Conservation (phyloP, 2,888 invertebrate genomes). For the Temnothorax rugatulus region DNA sequence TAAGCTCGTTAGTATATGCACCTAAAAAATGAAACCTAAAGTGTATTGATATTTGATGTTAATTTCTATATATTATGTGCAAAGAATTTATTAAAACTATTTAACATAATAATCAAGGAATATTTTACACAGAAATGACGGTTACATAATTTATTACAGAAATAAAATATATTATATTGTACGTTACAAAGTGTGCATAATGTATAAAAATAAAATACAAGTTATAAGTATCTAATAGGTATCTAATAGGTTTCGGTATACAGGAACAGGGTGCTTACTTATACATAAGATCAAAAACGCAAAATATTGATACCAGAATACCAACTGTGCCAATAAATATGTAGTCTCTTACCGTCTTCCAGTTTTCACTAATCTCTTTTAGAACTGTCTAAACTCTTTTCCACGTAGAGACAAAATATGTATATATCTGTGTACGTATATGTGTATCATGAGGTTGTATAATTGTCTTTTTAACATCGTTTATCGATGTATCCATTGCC, state of each 20-base stretch:
- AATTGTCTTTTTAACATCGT: background rate
- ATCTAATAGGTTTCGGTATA: background rate
- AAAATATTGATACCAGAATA: conserved; percentile 43
- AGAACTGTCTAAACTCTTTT: conserved; percentile 3
- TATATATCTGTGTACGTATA: background rate
- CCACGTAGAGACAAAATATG: conserved; percentile 13
- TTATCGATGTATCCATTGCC: background rate
- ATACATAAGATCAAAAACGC: conserved; percentile 42
- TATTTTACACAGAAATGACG: conserved; percentile 25
- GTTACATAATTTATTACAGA: conserved; percentile 39
- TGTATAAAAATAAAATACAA: conserved; percentile 38
- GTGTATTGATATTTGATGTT: background rate
- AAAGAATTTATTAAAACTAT: background rate
- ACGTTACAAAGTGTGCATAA: conserved; percentile 7
- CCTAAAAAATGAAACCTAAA: background rate
- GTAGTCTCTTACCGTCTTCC: conserved; percentile 50
- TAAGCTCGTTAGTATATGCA: conserved; percentile 12
- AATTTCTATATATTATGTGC: background rate
- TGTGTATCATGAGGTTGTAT: background rate
- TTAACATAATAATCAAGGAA: background rate
- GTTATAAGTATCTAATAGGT: too few relatives aligned
- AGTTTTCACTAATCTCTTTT: conserved; percentile 15
- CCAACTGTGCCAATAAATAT: conserved; percentile 28
- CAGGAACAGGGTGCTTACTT: background rate
- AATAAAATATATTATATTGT: conserved; percentile 22